A percentile compares a stretch with the other conserved stretches of the same genome.
Evolutionary conservation across 2,113 vertebrate genomes (phyloP).

Genomic region (Carassius gibelio): DNA sequence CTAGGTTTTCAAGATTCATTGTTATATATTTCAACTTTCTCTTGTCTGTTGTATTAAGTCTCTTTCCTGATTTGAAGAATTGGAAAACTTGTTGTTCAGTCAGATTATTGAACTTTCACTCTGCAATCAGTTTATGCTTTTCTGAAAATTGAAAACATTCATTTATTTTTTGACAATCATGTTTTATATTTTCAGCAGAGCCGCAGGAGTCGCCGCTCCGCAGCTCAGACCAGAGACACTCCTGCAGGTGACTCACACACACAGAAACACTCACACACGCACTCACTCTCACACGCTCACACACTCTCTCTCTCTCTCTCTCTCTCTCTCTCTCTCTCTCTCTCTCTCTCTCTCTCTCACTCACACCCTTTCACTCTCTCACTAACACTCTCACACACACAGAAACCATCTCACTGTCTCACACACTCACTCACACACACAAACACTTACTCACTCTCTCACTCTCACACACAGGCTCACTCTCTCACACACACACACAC

Average conservation of each 20-base stretch:
- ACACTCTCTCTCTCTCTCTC: not conserved
- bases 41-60: no score
- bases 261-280: not conserved
- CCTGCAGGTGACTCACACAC: not conserved
- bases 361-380: no score
- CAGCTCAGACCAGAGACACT: conserved; percentile 50
- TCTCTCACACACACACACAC: no score
- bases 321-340: not conserved
- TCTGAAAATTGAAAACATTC: not conserved
- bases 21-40: not conserved
- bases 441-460: not conserved
- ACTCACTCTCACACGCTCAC: not conserved
- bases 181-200: conserved; percentile 1
- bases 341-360: not conserved
- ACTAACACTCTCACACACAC: not conserved
- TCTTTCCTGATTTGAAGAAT: not conserved
- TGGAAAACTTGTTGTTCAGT: not conserved
- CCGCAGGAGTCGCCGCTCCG: conserved; percentile 55
- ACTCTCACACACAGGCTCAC: no score
- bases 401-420: not conserved
- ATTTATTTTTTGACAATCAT: no score
- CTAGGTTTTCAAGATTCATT: not conserved
- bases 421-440: not conserved
- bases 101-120: not conserved
- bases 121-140: not conserved